Evolutionary conservation across 2,113 vertebrate genomes (phyloP), one percentile per base, ranked within the genome.

Genomic region (Actenoides lindsayi): DNA sequence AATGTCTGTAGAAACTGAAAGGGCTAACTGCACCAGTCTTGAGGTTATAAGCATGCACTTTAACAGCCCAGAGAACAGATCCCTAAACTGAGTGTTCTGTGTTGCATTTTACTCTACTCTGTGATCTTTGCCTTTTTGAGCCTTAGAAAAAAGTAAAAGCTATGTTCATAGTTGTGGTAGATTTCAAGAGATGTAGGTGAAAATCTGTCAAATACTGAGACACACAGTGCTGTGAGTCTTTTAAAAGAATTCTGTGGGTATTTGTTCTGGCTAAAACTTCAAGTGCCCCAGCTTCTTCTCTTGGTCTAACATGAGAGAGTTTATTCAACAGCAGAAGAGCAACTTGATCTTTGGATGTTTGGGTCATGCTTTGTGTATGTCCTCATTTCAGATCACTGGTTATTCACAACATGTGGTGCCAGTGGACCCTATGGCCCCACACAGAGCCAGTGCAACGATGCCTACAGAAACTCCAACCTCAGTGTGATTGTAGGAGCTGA

Each of bases 351-450:
- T 48, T 41, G 53, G 15, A 5, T 44, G 44, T 8, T 90, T 13
- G 8, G 41, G 17, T 83, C 65, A 93, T 44, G 54, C 64, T 91
- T 69, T 94, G 25, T 42, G 0, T 31, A 1, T 84, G 28, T 93
- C 41, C 82, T 75, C 73, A 54, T 96, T 94, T 39, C 97, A 98
- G 98, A 98, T 95, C 98, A 99, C 78, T 99, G 99, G 99, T 80
- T 98, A 33, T 99, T 99, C 92, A 98, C 98, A 83, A 99, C 99
- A 2, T 99, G 99, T 42, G 99, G 99, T 59, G 99, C 99, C 62
- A 98, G 97, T 1, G 99, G 99, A 35, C 98, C 99, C 30, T 98
- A 98, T 3, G 99, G 99, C 44, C 99, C 99, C 37, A 99, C 99
- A 11, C 99, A 99, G 87, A 98, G 98, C 76, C 99, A 99, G 94